phyloP scores from a whole-genome alignment of 2,888 invertebrate species.

The Orthonychiurus folsomi region DNA sequence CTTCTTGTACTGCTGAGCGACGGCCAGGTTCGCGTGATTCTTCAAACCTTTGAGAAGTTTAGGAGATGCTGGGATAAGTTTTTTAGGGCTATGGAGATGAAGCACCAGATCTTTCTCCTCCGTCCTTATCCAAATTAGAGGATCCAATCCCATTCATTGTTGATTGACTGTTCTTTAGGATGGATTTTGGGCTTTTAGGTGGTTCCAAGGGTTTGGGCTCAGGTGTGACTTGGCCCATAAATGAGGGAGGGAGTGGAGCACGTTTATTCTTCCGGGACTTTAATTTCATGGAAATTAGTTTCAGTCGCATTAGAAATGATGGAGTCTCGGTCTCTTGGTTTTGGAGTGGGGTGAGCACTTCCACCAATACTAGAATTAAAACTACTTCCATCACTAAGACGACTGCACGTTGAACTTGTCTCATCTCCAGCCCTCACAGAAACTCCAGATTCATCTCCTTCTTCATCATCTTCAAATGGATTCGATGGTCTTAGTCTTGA shows the following conservation, averaged over 20 bases:
- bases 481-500: constrained; percentile 20
- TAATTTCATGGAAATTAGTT: neutral
- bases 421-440: constrained; percentile 23
- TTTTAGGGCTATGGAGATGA: constrained; percentile 17
- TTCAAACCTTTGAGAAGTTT: constrained; percentile 33
- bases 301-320: neutral
- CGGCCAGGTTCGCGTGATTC: constrained; percentile 19
- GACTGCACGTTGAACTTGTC: constrained; percentile 17
- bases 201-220: constrained; percentile 1
- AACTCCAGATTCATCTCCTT: constrained; percentile 24
- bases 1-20: constrained; percentile 45
- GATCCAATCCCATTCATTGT: neutral
- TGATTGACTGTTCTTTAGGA: neutral
- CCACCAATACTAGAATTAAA: constrained; percentile 26
- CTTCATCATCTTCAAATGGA: constrained; percentile 35
- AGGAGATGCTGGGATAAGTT: constrained; percentile 31
- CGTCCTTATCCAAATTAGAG: neutral
- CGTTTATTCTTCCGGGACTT: constrained; percentile 41
- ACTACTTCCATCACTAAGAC: constrained; percentile 30
- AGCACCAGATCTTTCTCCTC: constrained; percentile 13
- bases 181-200: constrained; percentile 12
- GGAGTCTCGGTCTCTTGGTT: constrained; percentile 19
- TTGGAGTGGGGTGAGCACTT: constrained; percentile 20
- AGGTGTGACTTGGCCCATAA: constrained; percentile 10
- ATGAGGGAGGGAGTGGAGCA: constrained; percentile 44